phyloP scores from a whole-genome alignment of 1,140 invertebrate species.

The Drosophila ercepeae region DNA sequence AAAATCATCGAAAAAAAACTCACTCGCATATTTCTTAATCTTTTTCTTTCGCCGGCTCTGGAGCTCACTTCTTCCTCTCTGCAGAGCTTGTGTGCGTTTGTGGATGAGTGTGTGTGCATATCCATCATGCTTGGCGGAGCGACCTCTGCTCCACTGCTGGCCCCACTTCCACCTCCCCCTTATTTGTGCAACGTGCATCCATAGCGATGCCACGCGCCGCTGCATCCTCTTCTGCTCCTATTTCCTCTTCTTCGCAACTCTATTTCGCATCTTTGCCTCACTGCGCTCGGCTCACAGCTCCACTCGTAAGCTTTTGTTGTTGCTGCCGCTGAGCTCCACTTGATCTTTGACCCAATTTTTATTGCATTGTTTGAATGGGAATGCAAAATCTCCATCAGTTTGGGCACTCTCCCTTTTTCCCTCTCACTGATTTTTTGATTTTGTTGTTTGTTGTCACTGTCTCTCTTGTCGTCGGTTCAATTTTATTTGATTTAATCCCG shows the following conservation, averaged over 20 bases:
- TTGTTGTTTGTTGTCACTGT: not conserved
- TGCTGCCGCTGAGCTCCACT: slow-evolving; percentile 70
- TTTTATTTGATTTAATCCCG: slow-evolving; percentile 70
- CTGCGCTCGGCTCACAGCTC: slow-evolving; percentile 5
- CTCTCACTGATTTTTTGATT: not conserved
- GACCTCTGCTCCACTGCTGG: slow-evolving; percentile 54
- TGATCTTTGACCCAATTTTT: slow-evolving; percentile 83
- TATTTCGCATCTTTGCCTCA: slow-evolving; percentile 65
- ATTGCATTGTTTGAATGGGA: slow-evolving; percentile 72
- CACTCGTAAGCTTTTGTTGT: slow-evolving; percentile 13
- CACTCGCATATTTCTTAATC: slow-evolving; percentile 74
- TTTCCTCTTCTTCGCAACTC: slow-evolving; percentile 60
- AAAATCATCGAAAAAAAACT: slow-evolving; percentile 31
- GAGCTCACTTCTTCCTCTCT: slow-evolving; percentile 7
- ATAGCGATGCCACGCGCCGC: slow-evolving; percentile 72
- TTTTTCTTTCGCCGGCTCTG: slow-evolving; percentile 59
- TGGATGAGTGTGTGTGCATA: slow-evolving; percentile 53
- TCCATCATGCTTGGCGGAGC: slow-evolving; percentile 69
- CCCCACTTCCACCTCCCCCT: not conserved
- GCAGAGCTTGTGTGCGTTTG: slow-evolving; percentile 10
- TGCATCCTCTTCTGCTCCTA: slow-evolving; percentile 55
- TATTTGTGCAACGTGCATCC: slow-evolving; percentile 26
- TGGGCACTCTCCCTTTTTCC: slow-evolving; percentile 22
- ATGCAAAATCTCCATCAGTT: slow-evolving; percentile 49
- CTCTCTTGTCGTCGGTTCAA: slow-evolving; percentile 43